Evolutionary conservation across 2,888 invertebrate genomes (phyloP).

Genomic region (Gymnosoma rotundatum): DNA sequence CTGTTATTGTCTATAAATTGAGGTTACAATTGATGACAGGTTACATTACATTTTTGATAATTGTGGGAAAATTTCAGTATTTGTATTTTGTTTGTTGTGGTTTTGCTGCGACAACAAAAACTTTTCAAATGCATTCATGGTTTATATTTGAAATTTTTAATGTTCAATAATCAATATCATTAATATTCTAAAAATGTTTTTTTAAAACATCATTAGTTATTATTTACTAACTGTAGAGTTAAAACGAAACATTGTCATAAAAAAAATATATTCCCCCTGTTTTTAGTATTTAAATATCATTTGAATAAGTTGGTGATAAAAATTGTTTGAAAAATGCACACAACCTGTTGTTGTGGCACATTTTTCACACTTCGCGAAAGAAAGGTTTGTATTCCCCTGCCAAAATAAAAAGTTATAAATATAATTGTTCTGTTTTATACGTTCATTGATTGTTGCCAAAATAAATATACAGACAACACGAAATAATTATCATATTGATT

Average conservation of each 20-base stretch:
- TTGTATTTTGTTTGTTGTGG: constrained; percentile 41
- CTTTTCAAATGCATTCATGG: constrained; percentile 42
- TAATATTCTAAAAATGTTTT: constrained; percentile 54
- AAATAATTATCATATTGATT: constrained; percentile 68
- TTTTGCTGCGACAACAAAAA: constrained; percentile 7
- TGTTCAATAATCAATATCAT: constrained; percentile 40
- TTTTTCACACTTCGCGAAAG: neutral
- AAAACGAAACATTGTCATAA: neutral
- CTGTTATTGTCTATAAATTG: constrained; percentile 46
- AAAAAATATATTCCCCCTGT: constrained; percentile 12
- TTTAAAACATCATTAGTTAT: constrained; percentile 59
- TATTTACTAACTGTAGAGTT: constrained; percentile 30
- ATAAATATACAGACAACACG: constrained; percentile 11
- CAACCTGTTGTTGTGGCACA: constrained; percentile 58
- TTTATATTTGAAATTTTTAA: constrained; percentile 7
- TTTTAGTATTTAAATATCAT: neutral
- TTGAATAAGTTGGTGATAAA: constrained; percentile 25
- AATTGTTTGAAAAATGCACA: constrained; percentile 43
- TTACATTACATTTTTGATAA: constrained; percentile 58
- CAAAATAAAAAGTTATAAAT: neutral
- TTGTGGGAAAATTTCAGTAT: constrained; percentile 59
- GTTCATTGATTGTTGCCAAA: constrained; percentile 35
- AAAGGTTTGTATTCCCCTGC: neutral
- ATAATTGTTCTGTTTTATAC: neutral
- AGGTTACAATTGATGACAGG: constrained; percentile 54